Base-by-base conservation (phyloP, 1,140 invertebrate species). In the Drosophila kanapiae region DNA sequence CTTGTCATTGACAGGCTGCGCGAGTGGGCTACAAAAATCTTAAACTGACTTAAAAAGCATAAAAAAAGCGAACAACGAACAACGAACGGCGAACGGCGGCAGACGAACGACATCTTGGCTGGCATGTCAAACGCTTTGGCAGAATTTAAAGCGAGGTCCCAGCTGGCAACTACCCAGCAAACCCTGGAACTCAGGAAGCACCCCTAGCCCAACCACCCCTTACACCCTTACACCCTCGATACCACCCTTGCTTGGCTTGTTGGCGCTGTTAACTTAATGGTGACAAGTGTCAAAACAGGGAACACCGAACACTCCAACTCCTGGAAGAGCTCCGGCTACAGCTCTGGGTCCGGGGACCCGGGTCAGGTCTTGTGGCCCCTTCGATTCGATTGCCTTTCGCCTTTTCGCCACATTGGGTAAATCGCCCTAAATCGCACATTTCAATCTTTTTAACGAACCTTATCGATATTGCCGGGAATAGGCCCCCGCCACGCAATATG, bases 381-480 rank as follows among this genome's bases (percentile, higher is more conserved):
- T 42, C 14, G 37, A 18, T 62, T 80, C 47, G 45, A 74, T 74
- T 79, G 78, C 76, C 51, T 51, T 54, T 61, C 68, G 76, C 68
- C 68, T 47, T 74, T 80, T 80, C 78, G 69, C 69, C 69, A 80
- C 78, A 62, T 62, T 45, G 77, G 64, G 60, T 90, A 90, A 90
- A 91, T 90, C 85, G 78, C 78, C 71, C 79, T 80, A 85, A 90
- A 90, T 90, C 85, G 86, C 82, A 86, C 82, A 91, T 90, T 90
- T 90, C 85, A 90, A 90, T 90, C 86, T 90, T 91, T 90, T 85
- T 91, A 90, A 85, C 85, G 86, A 90, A 90, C 78, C 88, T 90
- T 90, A 90, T 91, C 86, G 85, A 90, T 90, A 91, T 85, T 81
- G 54, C 56, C 60, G 43, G 49, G 70, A 90, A 90, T 90, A 76